phyloP scores from a whole-genome alignment of 2,888 invertebrate species.

The Diaperis boleti region DNA sequence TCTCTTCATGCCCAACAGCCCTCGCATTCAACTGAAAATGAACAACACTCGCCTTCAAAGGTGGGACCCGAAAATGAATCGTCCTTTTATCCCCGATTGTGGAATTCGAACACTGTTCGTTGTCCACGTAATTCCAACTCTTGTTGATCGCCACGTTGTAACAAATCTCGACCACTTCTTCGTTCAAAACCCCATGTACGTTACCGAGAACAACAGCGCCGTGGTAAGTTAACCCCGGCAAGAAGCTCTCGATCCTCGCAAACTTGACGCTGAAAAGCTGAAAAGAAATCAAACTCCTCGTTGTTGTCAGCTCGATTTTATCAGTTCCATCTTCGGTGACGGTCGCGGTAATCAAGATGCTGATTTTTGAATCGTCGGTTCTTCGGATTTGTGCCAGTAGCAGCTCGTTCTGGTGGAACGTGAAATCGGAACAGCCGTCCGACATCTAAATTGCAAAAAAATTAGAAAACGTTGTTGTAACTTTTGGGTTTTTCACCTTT shows the following conservation, averaged over 20 bases:
- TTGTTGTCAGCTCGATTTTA: constrained; percentile 73
- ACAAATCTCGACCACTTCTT: constrained; percentile 61
- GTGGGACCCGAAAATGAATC: constrained; percentile 59
- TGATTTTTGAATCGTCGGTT: constrained; percentile 50
- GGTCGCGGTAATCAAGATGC: constrained; percentile 63
- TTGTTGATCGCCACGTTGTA: constrained; percentile 62
- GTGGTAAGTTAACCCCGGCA: constrained; percentile 79
- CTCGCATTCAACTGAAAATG: constrained; percentile 61
- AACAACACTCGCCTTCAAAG: constrained; percentile 60
- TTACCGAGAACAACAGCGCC: constrained; percentile 69
- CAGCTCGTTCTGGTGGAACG: constrained; percentile 53
- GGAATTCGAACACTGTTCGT: constrained; percentile 59
- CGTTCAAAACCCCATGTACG: constrained; percentile 45
- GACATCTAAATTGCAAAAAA: constrained; percentile 52
- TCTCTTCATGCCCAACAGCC: constrained; percentile 57
- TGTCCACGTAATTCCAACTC: constrained; percentile 61
- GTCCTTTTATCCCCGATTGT: constrained; percentile 51
- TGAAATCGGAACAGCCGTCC: constrained; percentile 60
- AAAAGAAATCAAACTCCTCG: constrained; percentile 71
- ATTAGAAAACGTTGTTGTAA: too few species aligned
- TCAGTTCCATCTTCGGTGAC: constrained; percentile 74
- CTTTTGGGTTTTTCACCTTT: constrained; percentile 54
- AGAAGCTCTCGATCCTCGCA: constrained; percentile 72
- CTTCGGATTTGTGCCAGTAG: constrained; percentile 44
- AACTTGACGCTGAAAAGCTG: constrained; percentile 73